These are phyloP conservation scores for Megaceryle maxima DNA, from an alignment of 2,113 vertebrate species.

Conservation along the genomic window DNA sequence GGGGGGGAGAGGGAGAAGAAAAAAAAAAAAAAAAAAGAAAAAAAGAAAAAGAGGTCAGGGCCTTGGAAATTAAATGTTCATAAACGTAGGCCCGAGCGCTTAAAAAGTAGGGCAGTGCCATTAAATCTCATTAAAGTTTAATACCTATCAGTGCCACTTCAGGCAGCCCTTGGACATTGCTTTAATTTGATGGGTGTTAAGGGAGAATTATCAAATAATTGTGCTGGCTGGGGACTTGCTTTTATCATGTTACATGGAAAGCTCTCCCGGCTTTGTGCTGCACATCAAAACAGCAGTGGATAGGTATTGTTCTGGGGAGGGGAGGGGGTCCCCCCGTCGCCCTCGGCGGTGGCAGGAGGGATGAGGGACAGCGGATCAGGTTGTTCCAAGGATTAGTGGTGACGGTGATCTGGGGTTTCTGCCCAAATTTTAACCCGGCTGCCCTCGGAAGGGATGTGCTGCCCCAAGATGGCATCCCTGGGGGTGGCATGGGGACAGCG, in stretches of 20 bases:
- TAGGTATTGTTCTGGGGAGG: conserved; percentile 30
- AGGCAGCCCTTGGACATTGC: conserved; percentile 69
- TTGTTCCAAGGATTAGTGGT: background rate
- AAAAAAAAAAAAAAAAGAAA: conserved; percentile 29
- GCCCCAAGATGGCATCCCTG: background rate
- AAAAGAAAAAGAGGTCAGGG: conserved; percentile 63
- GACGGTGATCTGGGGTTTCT: background rate
- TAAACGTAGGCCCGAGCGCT: conserved; percentile 70
- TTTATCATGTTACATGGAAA: conserved; percentile 63
- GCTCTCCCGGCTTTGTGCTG: conserved; percentile 41
- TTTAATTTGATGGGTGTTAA: conserved; percentile 79
- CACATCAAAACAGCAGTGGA: conserved; percentile 21
- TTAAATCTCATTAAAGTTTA: conserved; percentile 85
- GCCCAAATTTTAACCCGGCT: background rate
- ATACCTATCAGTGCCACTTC: conserved; percentile 76
- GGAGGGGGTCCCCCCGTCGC: background rate
- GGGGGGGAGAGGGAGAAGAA: background rate
- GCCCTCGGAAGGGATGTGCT: background rate
- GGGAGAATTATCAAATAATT: conserved; percentile 76
- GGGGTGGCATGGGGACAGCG: background rate
- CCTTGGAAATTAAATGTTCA: conserved; percentile 79
- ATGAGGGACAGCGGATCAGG: background rate
- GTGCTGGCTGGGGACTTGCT: conserved; percentile 67
- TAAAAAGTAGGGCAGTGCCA: conserved; percentile 79
- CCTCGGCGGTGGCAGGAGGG: background rate